Base-by-base conservation (phyloP, 2,888 invertebrate genomes). In the Xanthia togata region DNA sequence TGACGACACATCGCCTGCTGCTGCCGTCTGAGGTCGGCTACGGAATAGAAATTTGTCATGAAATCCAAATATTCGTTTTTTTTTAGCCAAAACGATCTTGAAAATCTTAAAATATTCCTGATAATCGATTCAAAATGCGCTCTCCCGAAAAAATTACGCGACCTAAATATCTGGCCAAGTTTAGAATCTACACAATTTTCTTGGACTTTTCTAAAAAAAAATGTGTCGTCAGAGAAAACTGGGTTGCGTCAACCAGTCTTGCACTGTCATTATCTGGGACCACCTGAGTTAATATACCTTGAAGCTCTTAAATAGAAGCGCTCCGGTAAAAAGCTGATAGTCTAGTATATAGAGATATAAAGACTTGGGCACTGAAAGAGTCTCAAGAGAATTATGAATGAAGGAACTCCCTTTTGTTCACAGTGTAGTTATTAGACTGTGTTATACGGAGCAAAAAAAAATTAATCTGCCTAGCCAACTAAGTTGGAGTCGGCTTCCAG, bases 201-300 rank as follows among this genome's bases (percentile, higher is more conserved):
- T 55, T 55, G 17, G 23, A 59, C 26, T 72, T 69, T 83, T 70
- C 44, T 53, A 73, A 67, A 85, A 83, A 62, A 62, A 81, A 63
- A n/a, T n/a, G 38, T 55, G 67, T 31, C 79, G 47, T 55, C 35
- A 76, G 78, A 79, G 88, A 88, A 86, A 87, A 88, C 81, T 86
- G 38, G 79, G 84, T 68, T 85, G 67, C 71, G 75, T 74, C 81
- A 83, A 86, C 88, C 74, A 71, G 87, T 78, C 78, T 20, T 76
- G 72, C 79, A 64, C 59, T 74, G 59, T 82, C 83, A 75, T 87
- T 85, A 85, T 73, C 73, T 31, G n/a, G 44, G 74, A 73, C 77
- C 78, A 79, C 78, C 83, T 78, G 83, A 81, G 85, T 83, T 84
- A 76, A 79, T 81, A 79, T 59, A 76, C 71, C 69, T 67, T 71